Conservation (phyloP, 2,888 invertebrate genomes). For the Eueremaeus valkanovi region DNA sequence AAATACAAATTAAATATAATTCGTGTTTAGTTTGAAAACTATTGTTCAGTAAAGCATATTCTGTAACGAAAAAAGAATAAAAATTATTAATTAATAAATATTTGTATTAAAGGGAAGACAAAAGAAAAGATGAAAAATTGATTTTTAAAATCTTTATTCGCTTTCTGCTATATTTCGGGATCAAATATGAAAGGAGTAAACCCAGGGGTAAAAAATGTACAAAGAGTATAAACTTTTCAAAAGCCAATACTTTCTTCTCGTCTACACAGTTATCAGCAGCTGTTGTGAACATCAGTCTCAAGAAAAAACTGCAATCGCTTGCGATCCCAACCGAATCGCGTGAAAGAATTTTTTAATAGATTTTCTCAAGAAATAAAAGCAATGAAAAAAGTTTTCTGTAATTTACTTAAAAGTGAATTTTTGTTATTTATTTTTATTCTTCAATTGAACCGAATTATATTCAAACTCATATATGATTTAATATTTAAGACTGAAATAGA, state of each 20-base stretch:
- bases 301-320: not conserved
- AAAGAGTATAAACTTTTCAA: not conserved
- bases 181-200: not conserved
- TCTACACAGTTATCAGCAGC: not conserved
- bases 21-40: not conserved
- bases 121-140: not conserved
- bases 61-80: not conserved
- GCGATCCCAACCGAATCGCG: not conserved
- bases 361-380: not conserved
- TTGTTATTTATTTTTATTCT: too few species aligned
- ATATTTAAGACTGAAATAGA: too few species aligned
- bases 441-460: too few species aligned
- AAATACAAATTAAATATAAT: constrained; percentile 8
- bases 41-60: not conserved
- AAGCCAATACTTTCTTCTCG: not conserved
- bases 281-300: constrained; percentile 1
- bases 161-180: not conserved
- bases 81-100: not conserved
- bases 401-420: not conserved
- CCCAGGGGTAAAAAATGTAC: not conserved
- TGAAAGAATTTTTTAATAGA: constrained; percentile 3
- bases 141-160: not conserved
- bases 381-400: not conserved
- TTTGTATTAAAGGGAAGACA: not conserved
- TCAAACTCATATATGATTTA: too few species aligned